Conservation (phyloP, 2,113 vertebrate species). For the Syrrhaptes paradoxus region DNA sequence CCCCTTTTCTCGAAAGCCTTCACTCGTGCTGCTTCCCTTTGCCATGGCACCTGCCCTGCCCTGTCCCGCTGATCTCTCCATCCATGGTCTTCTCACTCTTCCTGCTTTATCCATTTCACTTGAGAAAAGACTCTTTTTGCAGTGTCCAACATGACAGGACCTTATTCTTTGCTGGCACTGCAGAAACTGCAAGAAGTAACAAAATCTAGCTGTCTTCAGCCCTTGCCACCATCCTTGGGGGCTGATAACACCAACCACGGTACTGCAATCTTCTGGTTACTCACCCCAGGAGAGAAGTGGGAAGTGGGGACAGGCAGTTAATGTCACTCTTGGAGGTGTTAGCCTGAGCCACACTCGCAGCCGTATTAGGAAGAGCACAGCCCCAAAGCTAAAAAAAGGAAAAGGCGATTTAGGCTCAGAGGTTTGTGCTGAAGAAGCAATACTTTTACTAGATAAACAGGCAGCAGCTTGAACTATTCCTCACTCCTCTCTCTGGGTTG, state of each 20-base stretch:
- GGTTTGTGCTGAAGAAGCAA: not conserved
- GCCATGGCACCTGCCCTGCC: not conserved
- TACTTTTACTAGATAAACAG: not conserved
- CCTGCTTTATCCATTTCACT: not conserved
- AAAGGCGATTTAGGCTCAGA: not conserved
- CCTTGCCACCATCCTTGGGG: not conserved
- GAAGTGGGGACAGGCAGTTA: not conserved
- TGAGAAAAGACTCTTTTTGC: not conserved
- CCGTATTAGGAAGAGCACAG: not conserved
- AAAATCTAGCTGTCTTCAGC: not conserved
- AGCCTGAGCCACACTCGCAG: not conserved
- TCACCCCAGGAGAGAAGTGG: not conserved
- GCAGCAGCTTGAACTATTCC: not conserved
- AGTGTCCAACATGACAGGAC: not conserved
- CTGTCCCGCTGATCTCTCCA: not conserved
- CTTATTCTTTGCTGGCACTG: not conserved
- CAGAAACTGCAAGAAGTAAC: not conserved
- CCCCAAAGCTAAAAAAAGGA: not conserved
- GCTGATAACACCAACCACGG: not conserved
- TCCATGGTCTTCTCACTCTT: not conserved
- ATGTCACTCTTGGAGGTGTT: not conserved
- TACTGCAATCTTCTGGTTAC: not conserved
- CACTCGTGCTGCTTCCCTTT: not conserved
- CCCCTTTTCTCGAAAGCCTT: not conserved
- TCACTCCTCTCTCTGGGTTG: not conserved